Base-by-base conservation (phyloP, 1,140 invertebrate species). In the Atta texana region DNA sequence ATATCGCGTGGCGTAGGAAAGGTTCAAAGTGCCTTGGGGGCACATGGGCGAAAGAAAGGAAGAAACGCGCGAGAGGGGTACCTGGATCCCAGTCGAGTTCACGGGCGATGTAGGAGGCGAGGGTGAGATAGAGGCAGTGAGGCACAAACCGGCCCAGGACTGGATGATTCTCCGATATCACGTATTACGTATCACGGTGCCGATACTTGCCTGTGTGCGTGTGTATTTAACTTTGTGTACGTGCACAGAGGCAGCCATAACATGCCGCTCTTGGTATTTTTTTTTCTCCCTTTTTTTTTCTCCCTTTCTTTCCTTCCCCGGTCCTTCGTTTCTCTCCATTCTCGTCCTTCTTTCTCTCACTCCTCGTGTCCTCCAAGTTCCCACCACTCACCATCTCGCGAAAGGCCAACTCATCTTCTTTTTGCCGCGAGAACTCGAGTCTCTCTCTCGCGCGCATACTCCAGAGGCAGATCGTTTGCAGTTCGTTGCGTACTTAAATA, bases 121-220 rank as follows among this genome's bases (percentile, higher is more conserved):
- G 66, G 53, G 68, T 16, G 49, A 74, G 72, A 44, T 34, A 49
- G 69, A 49, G 63, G 34, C 28, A 18, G 63, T 34, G 74, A 87
- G 80, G 78, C 66, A 69, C 75, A 89, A 87, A 90, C 85, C 87
- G 89, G 89, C 88, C 71, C 89, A 76, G 84, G 82, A 88, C 88
- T 84, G 59, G 66, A 78, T 80, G 77, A 76, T 82, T 90, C 88
- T 87, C 68, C 72, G 87, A 90, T 90, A 90, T 88, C 88, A 74
- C 86, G 75, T 87, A 89, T 89, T 90, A 89, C 78, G 80, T 90
- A 90, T 90, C 87, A 87, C 69, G 81, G 80, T 51, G 53, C 61
- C 71, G 84, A 59, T 68, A 69, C 71, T 16, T 57, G 69, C n/a
- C 49, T 78, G 34, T 39, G 57, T 31, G 49, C 61, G 28, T 18